Base-by-base conservation (phyloP, 1,140 invertebrate genomes). In the Plodia interpunctella region DNA sequence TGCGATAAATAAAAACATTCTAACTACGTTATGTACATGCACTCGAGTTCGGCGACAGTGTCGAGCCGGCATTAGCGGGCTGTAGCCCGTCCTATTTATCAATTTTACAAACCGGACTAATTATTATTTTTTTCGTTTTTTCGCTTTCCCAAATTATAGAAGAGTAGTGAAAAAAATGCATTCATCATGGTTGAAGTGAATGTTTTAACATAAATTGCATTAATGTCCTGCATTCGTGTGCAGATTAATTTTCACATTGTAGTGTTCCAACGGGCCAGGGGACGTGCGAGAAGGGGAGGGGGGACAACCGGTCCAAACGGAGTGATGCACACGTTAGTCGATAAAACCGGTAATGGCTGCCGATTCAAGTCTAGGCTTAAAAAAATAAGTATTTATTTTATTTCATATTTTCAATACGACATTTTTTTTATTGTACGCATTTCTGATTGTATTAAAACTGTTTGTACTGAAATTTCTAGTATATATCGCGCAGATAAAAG, bases 311-410 rank as follows among this genome's bases (percentile, higher is more conserved):
- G 82, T 85, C 76, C 62, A 68, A 71, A 70, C 62, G 62, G 59
- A 74, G 74, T 76, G 78, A 81, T 78, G 78, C 76, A 70, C 72
- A 71, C 70, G 74, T 83, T 81, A 78, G 69, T 75, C 75, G 74
- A 81, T 78, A 80, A 70, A 65, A 74, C 80, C 81, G 74, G 79
- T 81, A 81, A 76, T 67, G 53, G 69, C 50, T 54, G 25, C n/a
- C 50, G 51, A 60, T 55, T 35, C 20, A 44, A 18, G 3, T 32
- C 49, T 44, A 49, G 49, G 21, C 35, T 28, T 20, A n/a, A n/a
- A n/a, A n/a, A n/a, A n/a, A n/a, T n/a, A n/a, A n/a, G 28, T 59
- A 30, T 49, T 38, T 11, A 11, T 38, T 38, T 8, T 2, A 38
- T 8, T 2, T 38, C 2, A 11, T 5, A 38, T 38, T 38, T 38